Base-by-base conservation (phyloP, 2,113 vertebrate species). In the Aleadryas rufinucha region DNA sequence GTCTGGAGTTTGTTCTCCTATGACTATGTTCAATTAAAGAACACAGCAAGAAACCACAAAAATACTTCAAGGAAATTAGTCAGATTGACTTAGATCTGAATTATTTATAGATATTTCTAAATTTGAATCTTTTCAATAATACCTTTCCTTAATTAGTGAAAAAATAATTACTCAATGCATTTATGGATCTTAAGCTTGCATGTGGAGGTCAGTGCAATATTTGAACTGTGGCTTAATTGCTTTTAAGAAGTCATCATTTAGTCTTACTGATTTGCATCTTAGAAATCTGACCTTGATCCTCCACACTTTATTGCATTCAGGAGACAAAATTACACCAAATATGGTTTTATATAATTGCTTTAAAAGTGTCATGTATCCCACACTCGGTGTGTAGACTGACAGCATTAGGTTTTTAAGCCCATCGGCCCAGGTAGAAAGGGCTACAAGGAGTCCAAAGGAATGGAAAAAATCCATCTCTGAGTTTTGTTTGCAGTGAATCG, bases 21-120 rank as follows among this genome's bases (percentile, higher is more conserved):
- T 94, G 94, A 92, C 81, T 91, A n/a, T 22, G 50, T 95, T 96
- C 87, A 92, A 93, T 92, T 98, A 97, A 97, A 97, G 71, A 98
- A 94, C 79, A 93, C 84, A 97, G 97, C 82, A 93, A 96, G 95
- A 97, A 97, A 84, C 22, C 35, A 78, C 70, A 94, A 72, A 90
- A 93, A 69, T 11, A 66, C 54, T 87, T 94, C 63, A 91, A 94
- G 95, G 86, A 97, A 97, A 97, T 95, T 75, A 87, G 86, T 78
- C 84, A 81, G 41, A 94, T 93, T 95, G 74, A 94, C 92, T 97
- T 27, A 53, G 56, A 66, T 77, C 66, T 84, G 89, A 96, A 95
- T 97, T 88, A 96, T 97, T 95, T 93, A 89, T 61, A 49, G 63
- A 44, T 69, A 93, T 80, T 97, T 95, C 87, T 95, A 96, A 97